Base-by-base conservation (phyloP, 1,140 invertebrate genomes). In the Bactericera cockerelli region DNA sequence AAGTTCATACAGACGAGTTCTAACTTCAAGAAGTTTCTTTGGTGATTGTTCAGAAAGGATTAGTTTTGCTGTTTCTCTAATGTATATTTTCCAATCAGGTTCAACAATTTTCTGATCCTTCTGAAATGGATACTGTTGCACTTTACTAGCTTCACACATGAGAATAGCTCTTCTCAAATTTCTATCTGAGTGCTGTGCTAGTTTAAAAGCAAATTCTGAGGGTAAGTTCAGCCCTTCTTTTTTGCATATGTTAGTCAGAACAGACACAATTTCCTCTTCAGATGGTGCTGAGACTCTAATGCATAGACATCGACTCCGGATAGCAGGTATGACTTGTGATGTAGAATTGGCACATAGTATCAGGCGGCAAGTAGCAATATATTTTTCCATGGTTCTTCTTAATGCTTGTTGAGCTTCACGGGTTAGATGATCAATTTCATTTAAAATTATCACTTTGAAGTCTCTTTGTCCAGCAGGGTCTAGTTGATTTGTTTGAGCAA, bases 371-470 rank as follows among this genome's bases (percentile, higher is more conserved):
- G 93, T 95, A 14, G 82, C 75, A 61, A 96, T 87, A 72, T 99
- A 99, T 68, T 99, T 99, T 72, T 99, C 97, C 96, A 99, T 99
- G 1, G 97, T 99, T 60, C 97, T 77, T 65, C 97, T 81, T 39
- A 99, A 72, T 0, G 93, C 95, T 73, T 99, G 94, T 70, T 99
- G 97, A 1, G 97, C 97, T 76, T 98, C 95, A 70, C 90, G 93
- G 1, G 92, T 92, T n/a, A 99, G 73, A 56, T 87, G 82, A 72
- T 99, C 95, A 0, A 95, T 95, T 72, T 98, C 95, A 61, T 88
- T 92, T 33, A 99, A 70, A 2, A 99, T 79, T 14, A 99, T 86
- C 31, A 99, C 93, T 83, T 98, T 98, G 67, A 98, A 99, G 63
- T 93, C 87, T 67, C 83, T 78, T 70, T 96, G 89, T 1, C 87